Percentiles rank a stretch among this genome's conserved stretches.
phyloP scores from a whole-genome alignment of 2,113 vertebrate genomes.

The Mormoops blainvillei region DNA sequence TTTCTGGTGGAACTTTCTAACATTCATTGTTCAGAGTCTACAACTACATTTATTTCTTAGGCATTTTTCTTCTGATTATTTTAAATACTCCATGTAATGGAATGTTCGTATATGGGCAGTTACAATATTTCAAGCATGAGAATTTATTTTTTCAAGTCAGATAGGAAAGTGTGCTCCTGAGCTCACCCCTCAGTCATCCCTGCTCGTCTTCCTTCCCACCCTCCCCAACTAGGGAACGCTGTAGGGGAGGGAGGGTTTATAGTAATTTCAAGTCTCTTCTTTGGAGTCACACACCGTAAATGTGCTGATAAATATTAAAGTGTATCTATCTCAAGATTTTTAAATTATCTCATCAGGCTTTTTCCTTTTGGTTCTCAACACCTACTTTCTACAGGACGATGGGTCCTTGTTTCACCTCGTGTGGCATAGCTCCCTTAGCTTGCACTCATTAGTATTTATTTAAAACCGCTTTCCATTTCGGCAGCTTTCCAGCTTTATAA shows the following conservation, averaged over 20 bases:
- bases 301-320: conserved; percentile 1
- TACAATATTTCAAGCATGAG: neutral
- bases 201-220: neutral
- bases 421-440: neutral
- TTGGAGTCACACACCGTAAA: neutral
- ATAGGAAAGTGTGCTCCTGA: neutral
- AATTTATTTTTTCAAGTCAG: neutral
- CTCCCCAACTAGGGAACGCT: neutral
- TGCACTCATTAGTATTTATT: conserved; percentile 13
- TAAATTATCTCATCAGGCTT: neutral
- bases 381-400: neutral
- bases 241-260: neutral
- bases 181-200: neutral
- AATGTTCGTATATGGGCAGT: neutral
- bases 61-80: conserved; percentile 25
- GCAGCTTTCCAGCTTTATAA: conserved; percentile 13
- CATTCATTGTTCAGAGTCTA: neutral
- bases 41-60: neutral
- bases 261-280: neutral
- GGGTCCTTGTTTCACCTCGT: conserved; percentile 12
- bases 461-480: conserved; percentile 10
- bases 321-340: neutral
- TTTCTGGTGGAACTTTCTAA: neutral
- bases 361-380: neutral
- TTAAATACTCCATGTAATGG: neutral